phyloP scores from a whole-genome alignment of 1,140 invertebrate species.

The Drosophila carrolli region DNA sequence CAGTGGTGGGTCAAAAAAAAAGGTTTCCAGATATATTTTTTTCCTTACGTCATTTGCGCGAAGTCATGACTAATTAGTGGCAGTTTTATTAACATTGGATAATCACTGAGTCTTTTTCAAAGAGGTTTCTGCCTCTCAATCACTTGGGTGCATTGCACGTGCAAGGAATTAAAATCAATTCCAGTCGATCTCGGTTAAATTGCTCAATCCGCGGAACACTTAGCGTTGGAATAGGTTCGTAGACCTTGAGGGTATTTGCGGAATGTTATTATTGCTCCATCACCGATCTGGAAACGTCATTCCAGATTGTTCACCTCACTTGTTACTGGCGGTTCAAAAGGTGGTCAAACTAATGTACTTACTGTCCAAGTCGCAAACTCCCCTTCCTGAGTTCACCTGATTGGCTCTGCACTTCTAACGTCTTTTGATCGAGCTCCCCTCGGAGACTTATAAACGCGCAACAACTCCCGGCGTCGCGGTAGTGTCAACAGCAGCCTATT shows the following conservation, averaged over 20 bases:
- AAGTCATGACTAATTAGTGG: slow-evolving; percentile 14
- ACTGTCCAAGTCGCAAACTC: slow-evolving; percentile 11
- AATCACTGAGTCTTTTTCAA: slow-evolving; percentile 9
- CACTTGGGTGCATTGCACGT: slow-evolving; percentile 67
- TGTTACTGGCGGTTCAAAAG: slow-evolving; percentile 3
- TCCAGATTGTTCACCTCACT: slow-evolving; percentile 7
- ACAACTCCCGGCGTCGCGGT: slow-evolving; percentile 21
- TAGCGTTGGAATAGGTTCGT: slow-evolving; percentile 9
- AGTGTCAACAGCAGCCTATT: slow-evolving; percentile 38
- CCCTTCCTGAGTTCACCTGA: slow-evolving; percentile 13
- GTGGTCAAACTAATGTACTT: slow-evolving; percentile 17
- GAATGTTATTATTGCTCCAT: neutral
- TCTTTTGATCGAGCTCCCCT: neutral
- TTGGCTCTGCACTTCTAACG: neutral
- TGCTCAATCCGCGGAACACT: slow-evolving; percentile 9
- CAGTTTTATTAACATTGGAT: neutral
- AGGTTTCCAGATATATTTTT: no score
- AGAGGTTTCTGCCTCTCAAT: slow-evolving; percentile 16
- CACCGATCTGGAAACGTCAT: slow-evolving; percentile 6
- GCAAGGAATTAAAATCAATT: slow-evolving; percentile 71
- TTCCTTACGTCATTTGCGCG: no score
- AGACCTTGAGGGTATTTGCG: slow-evolving; percentile 5
- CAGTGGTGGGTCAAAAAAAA: no score
- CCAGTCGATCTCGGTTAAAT: slow-evolving; percentile 40
- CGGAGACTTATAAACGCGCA: slow-evolving; percentile 18